Base-by-base conservation (phyloP, 37 sponge, comb jelly and placozoan genomes). In the Spongilla lacustris region DNA sequence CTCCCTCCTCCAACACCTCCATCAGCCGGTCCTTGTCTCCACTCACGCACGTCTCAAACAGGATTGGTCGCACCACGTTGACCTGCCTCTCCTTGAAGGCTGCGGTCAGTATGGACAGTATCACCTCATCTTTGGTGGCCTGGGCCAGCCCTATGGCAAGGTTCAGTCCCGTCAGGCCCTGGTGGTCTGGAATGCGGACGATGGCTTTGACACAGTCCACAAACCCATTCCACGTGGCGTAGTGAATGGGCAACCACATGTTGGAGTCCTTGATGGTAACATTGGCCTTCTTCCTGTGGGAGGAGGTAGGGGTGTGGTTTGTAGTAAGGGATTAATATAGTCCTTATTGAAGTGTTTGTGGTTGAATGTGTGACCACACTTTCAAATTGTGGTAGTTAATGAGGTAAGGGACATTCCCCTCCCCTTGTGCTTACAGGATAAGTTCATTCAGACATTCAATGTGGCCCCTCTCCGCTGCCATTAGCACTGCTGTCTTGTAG, bases 1-100 rank as follows among this genome's bases (percentile, higher is more conserved):
- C 93, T 66, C 93, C 93, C 35, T 88, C 46, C 48, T 93, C 89
- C 10, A 93, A 79, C 19, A 74, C 19, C 31, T 66, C 25, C 58
- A 71, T 50, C 36, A 89, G 74, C 11, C n/a, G 74, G 17, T 89
- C 85, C 31, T 70, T 71, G 37, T 82, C 71, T 31, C 86, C 91
- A 27, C 77, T 49, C 27, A 21, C 25, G 32, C 83, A 83, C 24
- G 81, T 78, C 10, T 86, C 86, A 82, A 91, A 91, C 2, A 91
- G 73, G 27, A 77, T 26, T 14, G 86, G 87, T 6, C 26, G 50
- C 23, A 91, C 80, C 14, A 86, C 11, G n/a, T 82, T 68, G 13
- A 8, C 72, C 78, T 91, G 91, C 4, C 84, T 41, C 21, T 6
- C 19, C 19, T n/a, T 50, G 37, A 4, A 10, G 31, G 80, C 80